Conservation (phyloP, 2,113 vertebrate genomes). For the Solea senegalensis region DNA sequence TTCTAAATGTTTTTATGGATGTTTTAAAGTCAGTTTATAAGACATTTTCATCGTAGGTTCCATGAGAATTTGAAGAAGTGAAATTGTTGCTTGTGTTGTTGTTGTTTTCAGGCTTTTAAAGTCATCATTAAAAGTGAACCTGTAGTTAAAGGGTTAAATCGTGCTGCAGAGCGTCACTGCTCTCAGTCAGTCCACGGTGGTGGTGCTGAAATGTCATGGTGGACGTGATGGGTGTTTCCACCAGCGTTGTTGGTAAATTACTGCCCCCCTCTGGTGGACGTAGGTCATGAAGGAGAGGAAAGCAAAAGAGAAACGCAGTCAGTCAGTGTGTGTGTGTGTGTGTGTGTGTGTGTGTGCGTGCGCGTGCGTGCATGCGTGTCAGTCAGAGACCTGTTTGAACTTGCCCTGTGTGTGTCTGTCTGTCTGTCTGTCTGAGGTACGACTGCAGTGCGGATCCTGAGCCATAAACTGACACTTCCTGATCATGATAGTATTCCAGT, state of each 20-base stretch:
- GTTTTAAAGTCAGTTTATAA: rapidly evolving
- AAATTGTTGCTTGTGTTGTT: background rate
- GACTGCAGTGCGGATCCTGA: no score
- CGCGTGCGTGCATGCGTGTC: background rate
- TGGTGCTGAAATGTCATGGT: conserved; percentile 52
- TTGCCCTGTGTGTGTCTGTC: no score
- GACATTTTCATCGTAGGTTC: background rate
- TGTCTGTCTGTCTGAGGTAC: no score
- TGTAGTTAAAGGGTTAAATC: conserved; percentile 73
- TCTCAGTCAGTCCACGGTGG: conserved; percentile 61
- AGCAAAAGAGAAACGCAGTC: background rate
- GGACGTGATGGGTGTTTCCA: conserved; percentile 3
- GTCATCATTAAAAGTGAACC: conserved; percentile 19
- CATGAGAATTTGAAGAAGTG: background rate
- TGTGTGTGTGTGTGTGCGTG: no score
- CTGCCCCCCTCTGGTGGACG: conserved; percentile 64
- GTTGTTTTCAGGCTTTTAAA: conserved; percentile 17
- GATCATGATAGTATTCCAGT: no score
- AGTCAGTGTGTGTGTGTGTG: no score
- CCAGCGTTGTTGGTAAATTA: conserved; percentile 21
- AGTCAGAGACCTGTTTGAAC: conserved; percentile 1
- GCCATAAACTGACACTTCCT: no score
- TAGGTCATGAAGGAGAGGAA: background rate
- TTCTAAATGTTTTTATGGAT: background rate
- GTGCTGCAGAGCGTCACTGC: background rate